Conservation (phyloP, 2,888 invertebrate species). For the Rugalucina vietnamica region DNA sequence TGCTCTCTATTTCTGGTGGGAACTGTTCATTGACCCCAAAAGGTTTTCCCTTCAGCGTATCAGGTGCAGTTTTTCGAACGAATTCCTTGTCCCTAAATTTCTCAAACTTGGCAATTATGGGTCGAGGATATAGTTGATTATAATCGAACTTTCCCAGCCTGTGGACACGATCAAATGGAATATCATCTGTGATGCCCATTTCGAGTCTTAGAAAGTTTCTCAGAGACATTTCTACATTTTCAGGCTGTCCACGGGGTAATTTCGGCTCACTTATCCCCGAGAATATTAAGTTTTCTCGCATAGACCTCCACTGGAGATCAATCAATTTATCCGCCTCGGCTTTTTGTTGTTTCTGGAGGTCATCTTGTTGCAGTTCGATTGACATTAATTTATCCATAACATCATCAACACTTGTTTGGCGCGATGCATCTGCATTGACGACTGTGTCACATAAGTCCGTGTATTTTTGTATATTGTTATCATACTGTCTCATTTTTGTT, state of each 20-base stretch:
- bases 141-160: not conserved
- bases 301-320: not conserved
- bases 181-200: not conserved
- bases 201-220: not conserved
- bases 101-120: slow-evolving; percentile 17
- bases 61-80: not conserved
- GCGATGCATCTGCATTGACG: not conserved
- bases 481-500: too few species aligned
- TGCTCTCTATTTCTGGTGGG: slow-evolving; percentile 15
- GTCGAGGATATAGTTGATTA: not conserved
- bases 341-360: not conserved
- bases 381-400: not conserved
- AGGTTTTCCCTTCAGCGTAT: not conserved
- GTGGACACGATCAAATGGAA: slow-evolving; percentile 16
- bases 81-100: slow-evolving; percentile 18
- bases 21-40: slow-evolving; percentile 17
- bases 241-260: not conserved
- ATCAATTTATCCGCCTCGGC: not conserved
- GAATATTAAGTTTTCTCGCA: not conserved
- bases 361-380: not conserved
- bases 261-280: not conserved
- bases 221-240: not conserved
- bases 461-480: too few species aligned
- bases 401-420: not conserved
- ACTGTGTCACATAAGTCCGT: not conserved